Evolutionary conservation across 64 coral and sea anemone genomes (phyloP), one percentile per base, ranked within the genome.

Genomic region (Actinia equina): DNA sequence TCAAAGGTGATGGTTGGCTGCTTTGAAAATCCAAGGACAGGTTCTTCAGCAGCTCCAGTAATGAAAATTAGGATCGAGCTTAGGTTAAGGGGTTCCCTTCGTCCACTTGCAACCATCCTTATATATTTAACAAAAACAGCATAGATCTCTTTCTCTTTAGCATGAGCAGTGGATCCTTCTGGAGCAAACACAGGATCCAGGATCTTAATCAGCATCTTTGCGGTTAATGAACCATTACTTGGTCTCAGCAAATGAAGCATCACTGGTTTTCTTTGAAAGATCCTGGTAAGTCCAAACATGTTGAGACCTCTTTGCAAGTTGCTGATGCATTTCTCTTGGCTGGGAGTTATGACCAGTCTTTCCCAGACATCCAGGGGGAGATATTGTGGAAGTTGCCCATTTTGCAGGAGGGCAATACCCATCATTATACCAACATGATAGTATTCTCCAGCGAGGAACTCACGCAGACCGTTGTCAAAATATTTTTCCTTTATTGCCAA

Each of bases 1-100:
- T 25, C 58, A 69, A 89, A 89, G 58, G 87, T 89, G 44, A 89
- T 89, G 44, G 22, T 64, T 65, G 87, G 88, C 25, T 89, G 88
- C 11, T 65, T 58, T 22, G 59, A 57, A 67, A 89, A 89, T 13
- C 88, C 88, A 83, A 89, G 88, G 9, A 89, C 88, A 67, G 88
- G 88, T 59, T 89, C 88, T 52, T 89, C 88, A 55, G 88, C 88
- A 78, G 87, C 9, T 64, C 27, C n/a, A n/a, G n/a, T n/a, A n/a
- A n/a, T 43, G 58, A 55, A 64, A 89, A 89, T 10, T 1, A 89
- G 60, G 59, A 89, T 89, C 6, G 87, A 89, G 57, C 77, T 83
- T 11, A 82, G 60, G 74, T 46, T 82, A 1, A 89, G 6, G 22
- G 87, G 87, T 43, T 58, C 30, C 58, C 80, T 58, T 56, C 80